Conservation (phyloP, 2,888 invertebrate genomes). For the Cheilosia variabilis region DNA sequence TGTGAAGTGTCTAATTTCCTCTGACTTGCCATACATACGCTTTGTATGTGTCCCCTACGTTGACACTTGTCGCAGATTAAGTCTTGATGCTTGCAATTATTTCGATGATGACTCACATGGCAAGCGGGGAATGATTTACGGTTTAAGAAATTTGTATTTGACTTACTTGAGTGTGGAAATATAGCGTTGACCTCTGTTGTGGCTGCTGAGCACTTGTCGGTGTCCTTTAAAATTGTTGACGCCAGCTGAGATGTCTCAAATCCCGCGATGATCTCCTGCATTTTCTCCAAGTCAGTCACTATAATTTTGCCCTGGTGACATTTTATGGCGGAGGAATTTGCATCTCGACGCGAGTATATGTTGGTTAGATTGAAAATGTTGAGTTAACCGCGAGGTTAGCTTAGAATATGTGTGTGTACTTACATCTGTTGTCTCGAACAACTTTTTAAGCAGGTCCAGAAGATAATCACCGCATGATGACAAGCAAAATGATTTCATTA, state of each 20-base stretch:
- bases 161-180: conserved; percentile 12
- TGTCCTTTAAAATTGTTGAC: background rate
- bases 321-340: conserved; percentile 38
- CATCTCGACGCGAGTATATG: conserved; percentile 55
- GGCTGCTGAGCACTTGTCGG: too few species aligned
- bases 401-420: conserved; percentile 30
- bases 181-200: background rate
- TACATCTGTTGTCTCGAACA: conserved; percentile 19
- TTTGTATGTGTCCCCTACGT: conserved; percentile 40
- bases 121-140: background rate
- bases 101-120: too few species aligned
- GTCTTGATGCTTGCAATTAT: background rate
- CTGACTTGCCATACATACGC: conserved; percentile 46
- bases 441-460: conserved; percentile 9
- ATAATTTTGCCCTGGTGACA: conserved; percentile 13
- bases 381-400: conserved; percentile 11
- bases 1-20: conserved; percentile 8
- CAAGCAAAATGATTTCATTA: conserved; percentile 12
- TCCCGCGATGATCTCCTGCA: too few species aligned
- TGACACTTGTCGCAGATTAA: conserved; percentile 12
- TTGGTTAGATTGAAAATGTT: conserved; percentile 37
- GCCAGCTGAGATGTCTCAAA: too few species aligned
- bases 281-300: background rate
- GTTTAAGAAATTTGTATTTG: conserved; percentile 11
- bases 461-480: conserved; percentile 16